Base-by-base conservation (phyloP, 1,140 invertebrate genomes). In the Geopemphigus sp. region DNA sequence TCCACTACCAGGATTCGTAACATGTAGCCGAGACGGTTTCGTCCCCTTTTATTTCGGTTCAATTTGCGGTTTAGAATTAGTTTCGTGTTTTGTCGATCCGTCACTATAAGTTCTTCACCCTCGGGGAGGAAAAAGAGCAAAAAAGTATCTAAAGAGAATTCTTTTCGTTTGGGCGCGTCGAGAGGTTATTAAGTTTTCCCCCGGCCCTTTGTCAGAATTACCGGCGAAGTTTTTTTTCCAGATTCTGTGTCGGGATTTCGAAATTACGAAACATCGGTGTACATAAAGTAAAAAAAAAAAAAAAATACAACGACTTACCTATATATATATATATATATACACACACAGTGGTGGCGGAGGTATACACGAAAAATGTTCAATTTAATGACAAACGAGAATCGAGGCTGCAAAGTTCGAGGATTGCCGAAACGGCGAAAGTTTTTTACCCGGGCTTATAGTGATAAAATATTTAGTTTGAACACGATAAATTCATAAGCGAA, bases 211-310 rank as follows among this genome's bases (percentile, higher is more conserved):
- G 50, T 72, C 68, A 72, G 24, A 72, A 72, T 72, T 72, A 72
- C 68, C 68, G n/a, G 68, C 15, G 29, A 72, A 72, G 47, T 54
- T 72, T 72, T 72, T 72, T 63, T 32, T 32, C 32, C 11, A 26
- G 26, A 0, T 14, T 24, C 24, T 68, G 22, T 68, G 66, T 68
- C 24, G 68, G 68, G 68, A 72, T 72, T 72, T 72, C 50, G 19
- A 72, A 72, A 72, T 72, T 72, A 72, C 68, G 50, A 72, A 53
- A 72, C 68, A 72, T 72, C 1, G 68, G 68, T 72, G 68, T 54
- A 72, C 68, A 22, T 53, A 72, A 72, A 72, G 68, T n/a, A n/a
- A n/a, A n/a, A n/a, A n/a, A n/a, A n/a, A n/a, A n/a, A n/a, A 72
- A 72, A 72, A 72, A 54, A 22, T 19, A 63, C 24, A 54, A 54